Evolutionary conservation across 2,797 vertebrate species (phyloP), one percentile per base, ranked within the genome.

Genomic region (Thalassophryne amazonica): DNA sequence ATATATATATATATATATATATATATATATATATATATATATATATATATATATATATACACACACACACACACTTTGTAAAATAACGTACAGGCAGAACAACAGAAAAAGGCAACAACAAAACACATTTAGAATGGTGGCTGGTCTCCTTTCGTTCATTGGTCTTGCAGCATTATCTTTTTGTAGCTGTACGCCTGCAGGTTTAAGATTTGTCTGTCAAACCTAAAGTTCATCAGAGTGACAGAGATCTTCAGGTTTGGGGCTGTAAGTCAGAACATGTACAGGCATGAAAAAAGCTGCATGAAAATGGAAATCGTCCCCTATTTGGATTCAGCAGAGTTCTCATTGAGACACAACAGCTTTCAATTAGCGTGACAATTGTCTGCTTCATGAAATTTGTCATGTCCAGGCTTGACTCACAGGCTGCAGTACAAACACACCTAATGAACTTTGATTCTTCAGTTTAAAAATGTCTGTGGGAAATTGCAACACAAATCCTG

Each of bases 291-390:
- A 18, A 12, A 11, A 35, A 16, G 24, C 18, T 49, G 20, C 20
- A 55, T 24, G 38, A 32, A 40, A 12, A 48, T 72, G 46, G 34
- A 25, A 64, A 72, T 35, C 6, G 11, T 18, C 40, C 42, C 11
- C 19, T 30, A 3, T 61, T 64, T 2, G n/a, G 3, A 20, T 11
- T 18, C 5, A 36, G 17, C 27, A 29, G n/a, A 29, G 56, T 53
- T n/a, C 49, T 70, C 46, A n/a, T 2, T 2, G 12, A 55, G 19
- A 19, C 32, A 30, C 6, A 53, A 66, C 12, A 50, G 57, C 56
- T 43, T 55, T 67, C 35, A 3, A 69, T 77, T 83, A 54, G 69
- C 65, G 76, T 73, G 66, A 3, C 54, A 80, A 82, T 76, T 30
- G 20, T 46, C 21, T 40, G 15, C 41, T 60, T 37, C 6, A 23